Evolutionary conservation across 2,888 invertebrate species (phyloP).

Genomic region (Beris morrisii): DNA sequence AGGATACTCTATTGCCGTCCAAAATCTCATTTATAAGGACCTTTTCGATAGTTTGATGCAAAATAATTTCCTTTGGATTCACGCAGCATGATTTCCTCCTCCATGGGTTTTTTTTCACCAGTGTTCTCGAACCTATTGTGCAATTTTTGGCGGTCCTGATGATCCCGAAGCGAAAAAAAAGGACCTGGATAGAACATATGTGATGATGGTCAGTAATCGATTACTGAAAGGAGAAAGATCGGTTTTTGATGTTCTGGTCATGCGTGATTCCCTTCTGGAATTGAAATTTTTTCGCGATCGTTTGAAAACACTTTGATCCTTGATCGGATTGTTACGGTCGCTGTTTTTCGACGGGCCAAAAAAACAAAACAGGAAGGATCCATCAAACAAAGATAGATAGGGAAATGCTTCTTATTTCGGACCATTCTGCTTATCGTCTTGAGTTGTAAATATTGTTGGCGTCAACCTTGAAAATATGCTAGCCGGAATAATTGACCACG

Average conservation of each 20-base stretch:
- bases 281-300: slow-evolving; percentile 18
- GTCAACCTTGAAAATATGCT: too few relatives aligned
- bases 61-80: slow-evolving; percentile 17
- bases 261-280: slow-evolving; percentile 36
- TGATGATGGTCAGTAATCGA: slow-evolving; percentile 24
- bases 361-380: slow-evolving; percentile 1
- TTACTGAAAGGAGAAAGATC: slow-evolving; percentile 33
- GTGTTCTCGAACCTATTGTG: slow-evolving; percentile 4
- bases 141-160: slow-evolving; percentile 22
- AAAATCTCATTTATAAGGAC: slow-evolving; percentile 26
- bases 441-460: too few relatives aligned
- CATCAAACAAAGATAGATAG: not conserved
- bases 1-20: slow-evolving; percentile 14
- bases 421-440: slow-evolving; percentile 1
- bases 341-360: not conserved
- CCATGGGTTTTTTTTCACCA: not conserved
- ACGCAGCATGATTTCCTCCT: slow-evolving; percentile 16
- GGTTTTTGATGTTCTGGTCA: slow-evolving; percentile 37
- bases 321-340: slow-evolving; percentile 13
- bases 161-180: slow-evolving; percentile 1
- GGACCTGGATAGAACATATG: slow-evolving; percentile 21
- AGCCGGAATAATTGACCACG: too few relatives aligned
- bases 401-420: too few relatives aligned
- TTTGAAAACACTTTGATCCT: not conserved
- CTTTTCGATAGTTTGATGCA: slow-evolving; percentile 25